Evolutionary conservation across 53 echinoderm and acorn worm species (phyloP).

Genomic region (Hippasteria phrygiana): DNA sequence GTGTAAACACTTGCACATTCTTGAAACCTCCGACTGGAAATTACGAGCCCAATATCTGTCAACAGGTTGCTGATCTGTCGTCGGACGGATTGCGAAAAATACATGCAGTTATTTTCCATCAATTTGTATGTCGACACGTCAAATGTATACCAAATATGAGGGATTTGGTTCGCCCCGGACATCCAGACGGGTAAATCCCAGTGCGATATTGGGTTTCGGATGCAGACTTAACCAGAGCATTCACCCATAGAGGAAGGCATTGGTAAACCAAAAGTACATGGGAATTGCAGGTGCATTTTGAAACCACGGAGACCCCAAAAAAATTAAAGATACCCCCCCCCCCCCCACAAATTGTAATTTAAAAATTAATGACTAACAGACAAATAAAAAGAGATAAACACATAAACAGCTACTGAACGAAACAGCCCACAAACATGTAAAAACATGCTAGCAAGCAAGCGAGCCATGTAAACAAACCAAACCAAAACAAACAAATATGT

Average conservation of each 20-base stretch:
- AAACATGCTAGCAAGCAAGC: too few relatives aligned
- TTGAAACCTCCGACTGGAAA: neutral
- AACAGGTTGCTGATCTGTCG: slow-evolving; percentile 39
- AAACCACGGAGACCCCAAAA: neutral
- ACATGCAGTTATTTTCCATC: slow-evolving; percentile 47
- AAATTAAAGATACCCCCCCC: neutral
- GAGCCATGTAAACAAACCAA: too few relatives aligned
- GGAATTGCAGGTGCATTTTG: neutral
- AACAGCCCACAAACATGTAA: too few relatives aligned
- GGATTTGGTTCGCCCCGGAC: slow-evolving; percentile 38
- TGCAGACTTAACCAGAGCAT: slow-evolving; percentile 36
- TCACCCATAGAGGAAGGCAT: slow-evolving; percentile 13
- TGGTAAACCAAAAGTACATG: slow-evolving; percentile 25
- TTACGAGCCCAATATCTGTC: neutral
- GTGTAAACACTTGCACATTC: neutral
- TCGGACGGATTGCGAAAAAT: neutral
- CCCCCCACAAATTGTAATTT: too few relatives aligned
- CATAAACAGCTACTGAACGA: too few relatives aligned
- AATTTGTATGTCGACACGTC: slow-evolving; percentile 52
- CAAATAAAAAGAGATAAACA: too few relatives aligned
- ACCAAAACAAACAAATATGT: too few relatives aligned
- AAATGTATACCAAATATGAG: slow-evolving; percentile 28
- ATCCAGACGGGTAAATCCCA: slow-evolving; percentile 55
- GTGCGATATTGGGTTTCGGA: slow-evolving; percentile 49
- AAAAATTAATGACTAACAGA: too few relatives aligned